Base-by-base conservation (phyloP, 1,140 invertebrate genomes). In the Musca vetustissima region DNA sequence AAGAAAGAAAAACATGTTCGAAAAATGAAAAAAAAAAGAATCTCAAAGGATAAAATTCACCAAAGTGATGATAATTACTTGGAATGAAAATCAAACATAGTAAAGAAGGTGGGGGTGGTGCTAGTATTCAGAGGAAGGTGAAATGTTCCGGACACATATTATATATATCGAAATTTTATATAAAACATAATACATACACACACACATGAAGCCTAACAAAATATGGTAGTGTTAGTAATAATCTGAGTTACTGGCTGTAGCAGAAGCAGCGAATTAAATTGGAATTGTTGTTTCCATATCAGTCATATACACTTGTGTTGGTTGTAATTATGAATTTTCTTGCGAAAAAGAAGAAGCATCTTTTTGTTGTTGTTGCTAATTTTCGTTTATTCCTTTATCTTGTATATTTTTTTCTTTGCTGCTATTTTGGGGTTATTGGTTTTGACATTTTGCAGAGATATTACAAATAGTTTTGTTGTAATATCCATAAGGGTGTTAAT, bases 31-130 rank as follows among this genome's bases (percentile, higher is more conserved):
- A 52, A 19, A 52, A 4, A 52, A 0, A 19, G 21, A 19, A 19
- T 21, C 7, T 9, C 17, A 19, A 22, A 52, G 21, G 49, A 52
- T 21, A 52, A 52, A 52, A 52, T 21, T 52, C 49, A 19, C 6
- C 49, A 52, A 49, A 52, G 49, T 52, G 49, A 6, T 52, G 49
- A 52, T 52, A 52, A 52, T 52, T 52, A 52, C 17, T 52, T 4
- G 8, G n/a, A 52, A 52, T 9, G 21, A 43, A 50, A 50, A 17
- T 7, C 49, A 49, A 49, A 6, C 4, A n/a, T 52, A 49, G 3
- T 6, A 15, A 49, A 4, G 14, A 14, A 6, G 21, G n/a, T 50
- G 49, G 2, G 49, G 6, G 11, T 6, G 11, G 6, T 43, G 36
- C 11, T 43, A 11, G 7, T 13, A 13, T 4, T 8, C 2, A 11